Percentiles rank a stretch among this genome's conserved stretches.
Evolutionary conservation across 1,140 invertebrate genomes (phyloP).

Genomic region (Neodiprion virginianus): DNA sequence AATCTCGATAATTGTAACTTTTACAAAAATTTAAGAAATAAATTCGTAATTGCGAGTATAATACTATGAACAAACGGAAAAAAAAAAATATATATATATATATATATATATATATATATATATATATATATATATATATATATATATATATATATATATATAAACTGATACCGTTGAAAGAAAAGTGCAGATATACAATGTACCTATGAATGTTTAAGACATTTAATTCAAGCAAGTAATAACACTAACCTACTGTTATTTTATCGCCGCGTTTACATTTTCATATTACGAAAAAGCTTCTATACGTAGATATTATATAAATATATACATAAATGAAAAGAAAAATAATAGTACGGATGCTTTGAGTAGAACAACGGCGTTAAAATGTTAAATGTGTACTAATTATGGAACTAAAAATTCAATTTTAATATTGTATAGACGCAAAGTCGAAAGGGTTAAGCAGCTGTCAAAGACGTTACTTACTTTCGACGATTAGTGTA

Average conservation of each 20-base stretch:
- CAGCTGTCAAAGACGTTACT: background rate
- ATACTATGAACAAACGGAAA: background rate
- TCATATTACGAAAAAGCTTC: background rate
- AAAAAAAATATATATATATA: constrained; percentile 9
- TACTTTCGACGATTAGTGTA: too few species aligned
- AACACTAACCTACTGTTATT: background rate
- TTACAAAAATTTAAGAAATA: too few species aligned
- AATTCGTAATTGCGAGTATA: too few species aligned
- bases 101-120: constrained; percentile 7
- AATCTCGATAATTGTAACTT: too few species aligned
- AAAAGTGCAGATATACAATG: background rate
- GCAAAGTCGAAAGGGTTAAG: constrained; percentile 24
- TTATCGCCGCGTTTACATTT: background rate
- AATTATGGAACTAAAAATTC: constrained; percentile 3
- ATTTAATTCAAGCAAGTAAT: background rate
- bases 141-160: background rate
- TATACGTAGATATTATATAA: background rate
- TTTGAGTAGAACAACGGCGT: constrained; percentile 15
- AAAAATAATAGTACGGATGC: background rate
- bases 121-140: constrained; percentile 16
- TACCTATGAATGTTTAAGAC: constrained; percentile 11
- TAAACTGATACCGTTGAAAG: constrained; percentile 6
- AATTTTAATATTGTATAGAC: constrained; percentile 11
- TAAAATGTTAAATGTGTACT: constrained; percentile 8
- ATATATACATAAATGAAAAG: background rate